Conservation (phyloP, 30 jellyfish, hydroid and myxozoan species). For the Rhopilema esculentum region DNA sequence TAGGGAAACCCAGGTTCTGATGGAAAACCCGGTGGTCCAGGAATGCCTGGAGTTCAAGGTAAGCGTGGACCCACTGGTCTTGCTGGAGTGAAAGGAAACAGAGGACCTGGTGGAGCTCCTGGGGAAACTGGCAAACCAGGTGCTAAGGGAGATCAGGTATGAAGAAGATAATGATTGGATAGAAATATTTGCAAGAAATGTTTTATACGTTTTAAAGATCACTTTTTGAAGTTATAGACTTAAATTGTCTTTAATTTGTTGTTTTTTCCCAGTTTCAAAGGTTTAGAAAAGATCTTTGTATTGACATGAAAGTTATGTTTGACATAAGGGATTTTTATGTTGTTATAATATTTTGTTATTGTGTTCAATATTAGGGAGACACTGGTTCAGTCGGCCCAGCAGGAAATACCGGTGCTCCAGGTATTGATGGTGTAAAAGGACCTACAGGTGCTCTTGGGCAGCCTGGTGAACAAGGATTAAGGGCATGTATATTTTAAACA, state of each 20-base stretch:
- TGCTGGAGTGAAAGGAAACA: slow-evolving; percentile 65
- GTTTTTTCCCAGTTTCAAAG: too few species aligned
- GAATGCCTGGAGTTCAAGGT: slow-evolving; percentile 73
- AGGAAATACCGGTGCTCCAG: slow-evolving; percentile 58
- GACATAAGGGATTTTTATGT: too few species aligned
- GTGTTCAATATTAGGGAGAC: too few species aligned
- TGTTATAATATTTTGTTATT: too few species aligned
- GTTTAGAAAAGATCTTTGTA: too few species aligned
- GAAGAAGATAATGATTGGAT: neutral
- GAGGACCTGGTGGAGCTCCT: slow-evolving; percentile 62
- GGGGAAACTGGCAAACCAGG: slow-evolving; percentile 77
- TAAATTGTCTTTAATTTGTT: too few species aligned
- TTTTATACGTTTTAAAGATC: neutral
- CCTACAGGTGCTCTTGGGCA: slow-evolving; percentile 66
- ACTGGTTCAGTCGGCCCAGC: slow-evolving; percentile 46
- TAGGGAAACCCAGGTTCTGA: slow-evolving; percentile 75
- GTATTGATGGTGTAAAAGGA: slow-evolving; percentile 57
- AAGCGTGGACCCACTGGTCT: slow-evolving; percentile 68
- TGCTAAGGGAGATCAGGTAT: slow-evolving; percentile 71
- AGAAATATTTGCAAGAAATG: too few species aligned
- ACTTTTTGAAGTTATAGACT: too few species aligned
- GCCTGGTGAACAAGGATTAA: slow-evolving; percentile 70
- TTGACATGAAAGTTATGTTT: too few species aligned
- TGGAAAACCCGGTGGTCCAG: slow-evolving; percentile 83
- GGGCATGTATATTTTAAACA: slow-evolving; percentile 14